These are phyloP conservation scores for Danio albolineatus DNA, from an alignment of 2,797 vertebrate species.

Conservation along the genomic window DNA sequence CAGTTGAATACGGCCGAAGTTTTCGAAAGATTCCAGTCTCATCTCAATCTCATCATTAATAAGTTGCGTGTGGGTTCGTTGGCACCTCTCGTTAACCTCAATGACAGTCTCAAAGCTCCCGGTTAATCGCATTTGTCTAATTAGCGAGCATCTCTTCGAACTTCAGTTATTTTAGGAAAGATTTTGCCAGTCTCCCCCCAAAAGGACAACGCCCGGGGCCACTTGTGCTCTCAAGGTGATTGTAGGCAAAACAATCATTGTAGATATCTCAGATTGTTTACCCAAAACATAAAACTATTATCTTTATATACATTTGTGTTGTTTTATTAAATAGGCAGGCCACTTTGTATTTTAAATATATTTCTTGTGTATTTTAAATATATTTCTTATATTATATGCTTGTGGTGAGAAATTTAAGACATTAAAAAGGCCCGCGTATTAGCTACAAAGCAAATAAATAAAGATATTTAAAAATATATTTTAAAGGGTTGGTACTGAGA, in stretches of 20 bases:
- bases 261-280: not conserved
- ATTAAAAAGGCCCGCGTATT: not conserved
- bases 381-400: too few relatives aligned
- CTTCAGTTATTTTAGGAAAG: slow-evolving; percentile 79
- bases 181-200: slow-evolving; percentile 65
- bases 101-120: slow-evolving; percentile 69
- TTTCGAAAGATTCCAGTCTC: not conserved
- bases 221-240: slow-evolving; percentile 19
- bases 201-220: slow-evolving; percentile 24
- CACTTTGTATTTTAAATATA: not conserved
- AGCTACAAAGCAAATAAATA: not conserved
- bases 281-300: not conserved
- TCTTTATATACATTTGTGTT: not conserved
- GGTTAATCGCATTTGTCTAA: slow-evolving; percentile 81
- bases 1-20: not conserved
- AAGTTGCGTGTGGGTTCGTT: slow-evolving; percentile 46
- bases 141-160: slow-evolving; percentile 72
- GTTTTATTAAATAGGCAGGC: not conserved
- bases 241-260: slow-evolving; percentile 4
- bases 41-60: slow-evolving; percentile 6
- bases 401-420: not conserved
- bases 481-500: not conserved
- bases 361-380: not conserved
- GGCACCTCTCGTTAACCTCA: slow-evolving; percentile 62
- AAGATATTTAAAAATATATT: not conserved